Evolutionary conservation across 2,113 vertebrate genomes (phyloP), one percentile per base, ranked within the genome.

Genomic region (Poeciliopsis prolifica): DNA sequence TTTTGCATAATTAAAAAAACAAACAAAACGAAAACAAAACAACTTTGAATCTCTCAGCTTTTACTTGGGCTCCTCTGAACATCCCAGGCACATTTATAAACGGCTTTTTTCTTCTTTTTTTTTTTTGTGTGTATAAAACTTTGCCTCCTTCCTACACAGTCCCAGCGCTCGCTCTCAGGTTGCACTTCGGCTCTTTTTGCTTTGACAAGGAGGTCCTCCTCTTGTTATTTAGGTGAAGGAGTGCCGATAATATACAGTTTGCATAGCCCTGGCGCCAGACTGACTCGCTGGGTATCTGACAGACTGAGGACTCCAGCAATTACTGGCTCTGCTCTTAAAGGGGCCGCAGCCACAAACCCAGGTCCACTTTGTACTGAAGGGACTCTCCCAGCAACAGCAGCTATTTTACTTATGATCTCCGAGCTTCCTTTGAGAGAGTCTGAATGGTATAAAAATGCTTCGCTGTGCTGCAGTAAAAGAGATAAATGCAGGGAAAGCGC

Each of bases 211-310:
- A 94, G 93, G 94, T 93, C 93, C 93, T 92, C 89, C 92, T 91
- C 92, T 89, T 85, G 94, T 95, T 94, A 90, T 91, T 94, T 92
- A 95, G 95, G 95, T 94, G 95, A 95, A 93, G 95, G 91, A 97
- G 95, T 95, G 95, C 95, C 95, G 95, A 95, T 97, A 96, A 96
- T 96, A 95, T 93, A 96, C 94, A 94, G 95, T 96, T 95, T 94
- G 96, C 95, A 93, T 94, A 87, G 95, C 68, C 93, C 95, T 96
- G 97, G 97, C 97, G 96, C 96, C 97, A 96, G 95, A 87, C 95
- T 94, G 96, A 94, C 87, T 94, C 86, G 89, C 94, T 94, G 93
- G 89, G 95, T 95, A 95, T 95, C 96, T 94, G 94, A 94, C 94
- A 93, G 94, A 92, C 91, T 92, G 94, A 92, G 89, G 86, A 92